Percentiles rank a stretch among this genome's conserved stretches.
Conservation (phyloP, 2,888 invertebrate genomes). For the Megalurothrips usitatus region DNA sequence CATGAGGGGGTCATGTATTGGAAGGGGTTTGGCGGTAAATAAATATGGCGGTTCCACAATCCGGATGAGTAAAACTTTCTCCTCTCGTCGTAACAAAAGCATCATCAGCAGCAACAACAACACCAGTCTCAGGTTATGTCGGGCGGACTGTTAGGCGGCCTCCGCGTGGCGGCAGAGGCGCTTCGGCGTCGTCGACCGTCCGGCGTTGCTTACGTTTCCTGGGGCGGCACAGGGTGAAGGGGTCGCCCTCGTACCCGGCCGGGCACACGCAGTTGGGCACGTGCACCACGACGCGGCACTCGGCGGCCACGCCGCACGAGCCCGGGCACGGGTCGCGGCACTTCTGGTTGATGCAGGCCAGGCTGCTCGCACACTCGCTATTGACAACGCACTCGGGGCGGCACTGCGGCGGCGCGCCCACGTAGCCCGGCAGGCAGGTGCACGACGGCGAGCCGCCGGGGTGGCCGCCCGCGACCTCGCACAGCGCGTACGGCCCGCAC, state of each 20-base stretch:
- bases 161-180: conserved; percentile 41
- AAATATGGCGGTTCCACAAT: conserved; percentile 11
- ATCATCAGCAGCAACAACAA: not conserved
- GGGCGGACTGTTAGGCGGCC: conserved; percentile 40
- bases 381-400: conserved; percentile 42
- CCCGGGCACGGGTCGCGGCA: conserved; percentile 46
- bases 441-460: conserved; percentile 43
- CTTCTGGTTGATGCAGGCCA: conserved; percentile 45
- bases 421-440: conserved; percentile 44
- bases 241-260: conserved; percentile 51
- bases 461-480: conserved; percentile 42
- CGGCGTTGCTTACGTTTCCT: conserved; percentile 46
- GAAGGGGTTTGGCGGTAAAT: not conserved
- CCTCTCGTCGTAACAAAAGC: not conserved
- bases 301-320: conserved; percentile 43
- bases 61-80: not conserved
- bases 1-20: not conserved
- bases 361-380: conserved; percentile 43
- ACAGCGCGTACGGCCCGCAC: conserved; percentile 60
- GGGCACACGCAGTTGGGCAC: conserved; percentile 51
- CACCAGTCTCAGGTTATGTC: not conserved
- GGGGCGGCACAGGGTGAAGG: conserved; percentile 50
- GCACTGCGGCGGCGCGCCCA: conserved; percentile 43
- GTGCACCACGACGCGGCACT: conserved; percentile 46
- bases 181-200: conserved; percentile 36